A percentile compares a stretch with the other conserved stretches of the same genome.
phyloP scores from a whole-genome alignment of 2,888 invertebrate species.

The Myathropa florea region DNA sequence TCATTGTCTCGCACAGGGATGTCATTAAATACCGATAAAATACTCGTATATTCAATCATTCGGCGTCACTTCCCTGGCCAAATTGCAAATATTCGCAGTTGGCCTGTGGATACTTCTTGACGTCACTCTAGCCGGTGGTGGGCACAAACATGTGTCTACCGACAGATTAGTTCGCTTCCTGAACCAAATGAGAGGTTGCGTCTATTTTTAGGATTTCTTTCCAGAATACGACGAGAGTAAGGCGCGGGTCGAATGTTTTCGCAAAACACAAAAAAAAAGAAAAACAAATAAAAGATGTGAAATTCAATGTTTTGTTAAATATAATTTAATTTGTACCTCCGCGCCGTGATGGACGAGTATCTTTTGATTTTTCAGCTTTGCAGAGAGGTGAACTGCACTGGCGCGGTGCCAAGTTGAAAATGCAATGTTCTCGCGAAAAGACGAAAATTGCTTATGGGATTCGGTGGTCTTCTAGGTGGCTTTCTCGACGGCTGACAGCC shows the following conservation, averaged over 20 bases:
- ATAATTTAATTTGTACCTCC: conserved; percentile 65
- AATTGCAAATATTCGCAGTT: conserved; percentile 30
- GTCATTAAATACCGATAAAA: neutral
- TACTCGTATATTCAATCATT: neutral
- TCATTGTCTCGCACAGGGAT: conserved; percentile 12
- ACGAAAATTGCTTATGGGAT: conserved; percentile 17
- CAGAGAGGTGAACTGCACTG: conserved; percentile 61
- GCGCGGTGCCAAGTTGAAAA: conserved; percentile 47
- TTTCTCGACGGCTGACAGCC: too few relatives aligned
- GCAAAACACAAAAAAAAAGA: conserved; percentile 25
- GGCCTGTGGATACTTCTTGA: conserved; percentile 20
- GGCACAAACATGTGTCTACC: conserved; percentile 10
- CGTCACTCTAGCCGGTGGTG: conserved; percentile 37
- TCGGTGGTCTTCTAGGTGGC: neutral
- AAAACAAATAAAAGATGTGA: neutral
- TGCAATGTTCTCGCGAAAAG: conserved; percentile 40
- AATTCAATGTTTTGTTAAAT: conserved; percentile 62
- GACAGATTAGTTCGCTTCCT: conserved; percentile 55
- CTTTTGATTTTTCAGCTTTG: conserved; percentile 21
- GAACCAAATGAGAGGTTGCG: conserved; percentile 24
- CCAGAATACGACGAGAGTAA: conserved; percentile 38
- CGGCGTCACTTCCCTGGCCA: conserved; percentile 25
- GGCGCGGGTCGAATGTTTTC: conserved; percentile 1
- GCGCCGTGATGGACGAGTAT: conserved; percentile 37
- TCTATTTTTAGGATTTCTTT: conserved; percentile 50